Base-by-base conservation (phyloP, 2,113 vertebrate species). In the Oncorhynchus gorbuscha region DNA sequence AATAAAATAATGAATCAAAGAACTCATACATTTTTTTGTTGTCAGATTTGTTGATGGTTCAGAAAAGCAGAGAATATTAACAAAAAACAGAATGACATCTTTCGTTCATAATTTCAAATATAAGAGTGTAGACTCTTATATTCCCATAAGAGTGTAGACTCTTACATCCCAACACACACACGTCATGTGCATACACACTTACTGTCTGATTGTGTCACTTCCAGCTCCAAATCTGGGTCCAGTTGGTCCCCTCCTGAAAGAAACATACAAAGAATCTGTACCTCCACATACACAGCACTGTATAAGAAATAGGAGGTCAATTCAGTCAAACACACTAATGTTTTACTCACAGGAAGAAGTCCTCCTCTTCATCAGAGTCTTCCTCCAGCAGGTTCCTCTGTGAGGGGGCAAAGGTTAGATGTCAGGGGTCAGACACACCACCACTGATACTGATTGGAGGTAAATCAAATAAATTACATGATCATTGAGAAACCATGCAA, bases 381-480 rank as follows among this genome's bases (percentile, higher is more conserved):
- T 99, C 98, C 88, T 99, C 98, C 82, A 99, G 84, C n/a, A 99
- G 92, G 86, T 98, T 99, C 89, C 97, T 96, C 98, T 99, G 92
- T 77, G 62, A 81, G 72, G 91, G 70, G 73, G 81, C 65, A 75
- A 66, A 65, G 51, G 51, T 76, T 20, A 85, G 3, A 74, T 73
- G 20, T 4, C n/a, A 14, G 5, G 9, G 59, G 7, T 45, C 9
- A 45, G 48, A 70, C 39, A 45, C 39, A 45, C 39, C 39, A 45
- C 39, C 39, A 45, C 39, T 45, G 39, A 45, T 11, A 45, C 11
- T 9, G 39, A 45, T 11, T 45, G 39, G 39, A 3, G 2, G 39
- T 2, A 45, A 45, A 45, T 39, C 8, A 39, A 39, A 39, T 45
- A 9, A 12, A 45, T 45, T 11, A 45, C 9, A 45, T 45, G 8